Evolutionary conservation across 2,888 invertebrate species (phyloP).

Genomic region (Oeneis ivallda): DNA sequence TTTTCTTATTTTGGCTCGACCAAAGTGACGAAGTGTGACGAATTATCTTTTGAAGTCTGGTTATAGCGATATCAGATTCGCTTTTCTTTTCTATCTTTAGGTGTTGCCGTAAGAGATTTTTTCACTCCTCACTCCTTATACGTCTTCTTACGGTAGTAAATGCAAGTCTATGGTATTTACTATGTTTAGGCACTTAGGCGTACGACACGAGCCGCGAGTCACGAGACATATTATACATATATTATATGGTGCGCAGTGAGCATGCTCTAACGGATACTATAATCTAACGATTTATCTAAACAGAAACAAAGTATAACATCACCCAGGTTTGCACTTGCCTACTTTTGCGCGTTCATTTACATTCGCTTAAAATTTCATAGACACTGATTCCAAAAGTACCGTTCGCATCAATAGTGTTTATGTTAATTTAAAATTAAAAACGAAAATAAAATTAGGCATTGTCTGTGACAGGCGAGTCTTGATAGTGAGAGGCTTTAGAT

Average conservation of each 20-base stretch:
- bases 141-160: too few relatives aligned
- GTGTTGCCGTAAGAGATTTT: too few relatives aligned
- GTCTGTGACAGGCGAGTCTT: too few relatives aligned
- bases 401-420: slow-evolving; percentile 4
- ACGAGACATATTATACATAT: too few relatives aligned
- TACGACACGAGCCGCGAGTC: neutral
- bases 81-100: too few relatives aligned
- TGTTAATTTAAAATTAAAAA: neutral
- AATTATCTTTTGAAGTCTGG: too few relatives aligned
- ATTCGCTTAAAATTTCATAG: slow-evolving; percentile 27
- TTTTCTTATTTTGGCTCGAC: too few relatives aligned
- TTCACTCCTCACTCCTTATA: too few relatives aligned
- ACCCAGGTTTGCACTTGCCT: neutral
- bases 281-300: slow-evolving; percentile 10
- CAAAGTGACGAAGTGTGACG: too few relatives aligned
- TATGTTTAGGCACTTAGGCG: neutral
- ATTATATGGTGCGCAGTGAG: neutral
- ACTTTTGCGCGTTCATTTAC: slow-evolving; percentile 20
- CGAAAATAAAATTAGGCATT: too few relatives aligned
- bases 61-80: too few relatives aligned
- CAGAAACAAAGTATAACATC: neutral
- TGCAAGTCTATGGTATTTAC: too few relatives aligned
- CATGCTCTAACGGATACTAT: slow-evolving; percentile 1
- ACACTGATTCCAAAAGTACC: slow-evolving; percentile 20
- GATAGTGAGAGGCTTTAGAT: neutral